Evolutionary conservation across 2,797 vertebrate genomes (phyloP), one percentile per base, ranked within the genome.

Genomic region (Sebastes iracundus): DNA sequence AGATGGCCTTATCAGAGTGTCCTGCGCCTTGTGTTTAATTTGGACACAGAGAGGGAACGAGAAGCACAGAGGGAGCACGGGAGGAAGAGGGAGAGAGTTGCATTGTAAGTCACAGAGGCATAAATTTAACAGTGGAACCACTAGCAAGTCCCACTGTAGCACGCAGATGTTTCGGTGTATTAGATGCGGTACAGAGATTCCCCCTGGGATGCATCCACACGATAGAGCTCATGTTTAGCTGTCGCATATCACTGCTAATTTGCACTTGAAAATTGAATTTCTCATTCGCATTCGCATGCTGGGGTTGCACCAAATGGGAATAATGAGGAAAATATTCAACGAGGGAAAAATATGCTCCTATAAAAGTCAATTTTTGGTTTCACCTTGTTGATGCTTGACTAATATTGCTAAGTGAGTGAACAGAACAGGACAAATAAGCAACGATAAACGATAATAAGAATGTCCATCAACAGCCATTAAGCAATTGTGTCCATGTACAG

Each of bases 1-100:
- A 95, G 94, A 95, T 95, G 94, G 94, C 79, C 88, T 92, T 93
- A 92, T 94, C 92, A 86, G 90, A 83, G 88, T 81, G 85, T 85
- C 81, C 84, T 90, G 81, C 13, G 83, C 84, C 91, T 92, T 88
- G 90, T 93, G 91, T 95, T 95, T 96, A 90, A 92, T 95, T 94
- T 94, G 91, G 91, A 91, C 79, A 78, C 78, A 82, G 75, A 90
- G 85, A 82, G 77, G 65, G 74, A 84, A 80, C 61, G 82, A 79
- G 82, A 86, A 85, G 87, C 83, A 80, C 65, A 80, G 82, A 83
- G 75, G 77, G 74, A 87, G 89, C 18, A 59, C 1, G 60, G 81
- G 77, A 83, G 25, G 77, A 80, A 65, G 70, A 63, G 62, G 10
- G 63, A 77, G 69, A 80, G 60, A 84, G 81, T 72, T 72, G 59